A percentile compares a stretch with the other conserved stretches of the same genome.
Evolutionary conservation across 2,888 invertebrate genomes (phyloP).

Genomic region (Drosophila rubida): DNA sequence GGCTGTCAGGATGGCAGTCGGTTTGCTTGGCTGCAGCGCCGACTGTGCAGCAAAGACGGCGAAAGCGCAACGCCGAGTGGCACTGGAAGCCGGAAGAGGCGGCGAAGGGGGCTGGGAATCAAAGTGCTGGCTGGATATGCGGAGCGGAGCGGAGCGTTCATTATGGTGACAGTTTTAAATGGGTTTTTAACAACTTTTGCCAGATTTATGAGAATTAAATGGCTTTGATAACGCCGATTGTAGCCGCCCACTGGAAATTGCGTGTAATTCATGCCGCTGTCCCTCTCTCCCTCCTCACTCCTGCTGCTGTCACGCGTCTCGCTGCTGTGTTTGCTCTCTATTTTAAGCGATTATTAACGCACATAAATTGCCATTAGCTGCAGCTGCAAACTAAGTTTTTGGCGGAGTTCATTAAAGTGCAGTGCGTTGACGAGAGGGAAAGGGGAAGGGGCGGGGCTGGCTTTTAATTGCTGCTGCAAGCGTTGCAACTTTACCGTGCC

Average conservation of each 20-base stretch:
- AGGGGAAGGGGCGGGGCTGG: neutral
- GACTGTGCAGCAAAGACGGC: slow-evolving; percentile 7
- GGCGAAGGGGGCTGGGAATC: slow-evolving; percentile 23
- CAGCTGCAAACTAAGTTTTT: slow-evolving; percentile 38
- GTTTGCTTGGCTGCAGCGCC: slow-evolving; percentile 29
- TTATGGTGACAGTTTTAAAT: slow-evolving; percentile 75
- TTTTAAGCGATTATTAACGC: slow-evolving; percentile 65
- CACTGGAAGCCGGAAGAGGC: neutral
- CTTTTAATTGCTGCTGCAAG: slow-evolving; percentile 60
- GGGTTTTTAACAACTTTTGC: slow-evolving; percentile 69
- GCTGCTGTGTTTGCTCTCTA: neutral
- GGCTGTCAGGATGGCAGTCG: slow-evolving; percentile 30
- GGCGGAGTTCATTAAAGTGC: slow-evolving; percentile 47
- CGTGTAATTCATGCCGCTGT: slow-evolving; percentile 18
- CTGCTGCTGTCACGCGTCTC: neutral
- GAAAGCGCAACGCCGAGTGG: no score
- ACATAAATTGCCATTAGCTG: slow-evolving; percentile 71
- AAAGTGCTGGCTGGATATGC: slow-evolving; percentile 34
- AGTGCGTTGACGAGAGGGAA: slow-evolving; percentile 26
- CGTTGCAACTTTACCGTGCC: slow-evolving; percentile 65
- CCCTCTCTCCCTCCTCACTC: no score
- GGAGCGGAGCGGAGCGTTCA: slow-evolving; percentile 55
- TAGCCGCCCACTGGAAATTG: slow-evolving; percentile 38
- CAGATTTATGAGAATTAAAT: slow-evolving; percentile 73
- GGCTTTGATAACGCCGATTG: slow-evolving; percentile 68